Evolutionary conservation across 2,888 invertebrate species (phyloP).

Genomic region (Agrochola lota): DNA sequence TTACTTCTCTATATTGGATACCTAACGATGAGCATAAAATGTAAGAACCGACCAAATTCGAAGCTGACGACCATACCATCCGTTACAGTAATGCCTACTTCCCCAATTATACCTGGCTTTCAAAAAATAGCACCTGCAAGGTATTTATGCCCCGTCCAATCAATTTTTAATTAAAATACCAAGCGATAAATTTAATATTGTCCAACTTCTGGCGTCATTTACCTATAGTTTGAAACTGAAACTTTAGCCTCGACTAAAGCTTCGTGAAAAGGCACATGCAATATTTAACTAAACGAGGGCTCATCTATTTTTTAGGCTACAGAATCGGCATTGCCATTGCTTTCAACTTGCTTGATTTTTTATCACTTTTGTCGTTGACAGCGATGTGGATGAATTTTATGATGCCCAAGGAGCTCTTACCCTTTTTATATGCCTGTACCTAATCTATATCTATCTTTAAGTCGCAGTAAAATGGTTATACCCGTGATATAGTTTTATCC

Average conservation of each 20-base stretch:
- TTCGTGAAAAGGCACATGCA: background rate
- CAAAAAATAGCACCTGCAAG: background rate
- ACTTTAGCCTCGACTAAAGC: background rate
- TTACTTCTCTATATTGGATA: background rate
- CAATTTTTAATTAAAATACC: constrained; percentile 20
- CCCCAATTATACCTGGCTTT: background rate
- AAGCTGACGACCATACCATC: background rate
- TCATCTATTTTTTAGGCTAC: background rate
- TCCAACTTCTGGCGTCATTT: constrained; percentile 2
- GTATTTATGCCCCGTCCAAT: background rate
- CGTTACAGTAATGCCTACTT: background rate
- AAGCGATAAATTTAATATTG: constrained; percentile 3
- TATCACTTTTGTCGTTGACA: background rate
- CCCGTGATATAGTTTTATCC: no score
- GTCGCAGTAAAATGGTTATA: no score
- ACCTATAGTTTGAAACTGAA: background rate
- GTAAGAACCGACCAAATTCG: background rate
- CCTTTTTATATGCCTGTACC: background rate
- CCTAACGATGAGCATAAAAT: background rate
- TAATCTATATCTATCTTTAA: background rate
- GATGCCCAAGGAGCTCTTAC: background rate
- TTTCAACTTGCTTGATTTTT: background rate
- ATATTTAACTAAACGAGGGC: background rate
- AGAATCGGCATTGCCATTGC: background rate
- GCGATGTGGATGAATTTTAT: background rate